Base-by-base conservation (phyloP, 1,140 invertebrate genomes). In the Bombus haemorrhoidalis region DNA sequence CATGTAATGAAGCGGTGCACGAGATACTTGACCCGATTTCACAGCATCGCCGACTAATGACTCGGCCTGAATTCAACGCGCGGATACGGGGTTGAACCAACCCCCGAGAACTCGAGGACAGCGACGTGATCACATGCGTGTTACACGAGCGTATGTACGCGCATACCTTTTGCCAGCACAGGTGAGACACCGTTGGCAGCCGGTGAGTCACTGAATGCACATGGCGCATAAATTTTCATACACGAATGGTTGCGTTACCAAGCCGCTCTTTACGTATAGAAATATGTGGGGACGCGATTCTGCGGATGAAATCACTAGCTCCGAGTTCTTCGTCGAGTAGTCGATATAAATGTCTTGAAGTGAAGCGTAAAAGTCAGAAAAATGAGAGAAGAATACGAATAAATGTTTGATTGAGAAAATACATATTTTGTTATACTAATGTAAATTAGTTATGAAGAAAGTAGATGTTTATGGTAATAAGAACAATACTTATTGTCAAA, bases 161-260 rank as follows among this genome's bases (percentile, higher is more conserved):
- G 41, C 41, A 3, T 57, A 76, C 62, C 34, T 68, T 22, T 76
- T 22, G 28, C 32, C 15, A 9, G 39, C 57, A 15, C 57, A 53
- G 77, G 57, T 85, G 77, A 62, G 66, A 79, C 71, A 68, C 28
- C 64, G 53, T 53, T 32, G 59, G 9, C 75, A 62, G 15, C 62
- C 15, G 73, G 43, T 34, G n/a, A 53, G 57, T 85, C 79, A n/a
- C 32, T 81, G 57, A 28, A 69, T 32, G 81, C 32, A 80, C 37
- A 32, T 66, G 39, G 68, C 41, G 76, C 41, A 85, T 80, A 89
- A 84, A 89, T 84, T 87, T 83, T 71, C 77, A 57, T 75, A 80
- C 71, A 37, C 47, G 72, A 75, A 53, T 43, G 59, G 72, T 66
- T 41, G 83, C 80, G 47, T 68, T 71, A 41, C 43, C 37, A 5